These are phyloP conservation scores for Petaurus breviceps DNA, from an alignment of 2,113 vertebrate species.

Conservation along the genomic window DNA sequence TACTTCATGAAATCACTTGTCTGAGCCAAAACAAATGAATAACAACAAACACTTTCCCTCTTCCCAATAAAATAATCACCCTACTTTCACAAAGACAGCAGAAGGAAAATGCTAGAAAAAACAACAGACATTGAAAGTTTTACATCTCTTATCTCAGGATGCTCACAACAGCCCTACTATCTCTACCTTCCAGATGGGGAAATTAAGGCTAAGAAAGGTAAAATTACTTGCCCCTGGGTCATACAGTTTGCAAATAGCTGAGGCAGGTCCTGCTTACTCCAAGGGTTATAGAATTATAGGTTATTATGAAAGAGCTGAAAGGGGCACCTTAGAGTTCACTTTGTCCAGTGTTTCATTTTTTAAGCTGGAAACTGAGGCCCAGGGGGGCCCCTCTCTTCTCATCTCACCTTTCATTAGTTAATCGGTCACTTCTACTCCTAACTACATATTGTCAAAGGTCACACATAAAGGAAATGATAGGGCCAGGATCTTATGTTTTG, in stretches of 20 bases:
- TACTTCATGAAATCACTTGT: not conserved
- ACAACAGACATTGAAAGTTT: not conserved
- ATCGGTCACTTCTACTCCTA: no score
- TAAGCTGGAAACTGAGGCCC: no score
- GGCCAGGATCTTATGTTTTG: not conserved
- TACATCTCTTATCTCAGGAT: not conserved
- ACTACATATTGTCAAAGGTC: not conserved
- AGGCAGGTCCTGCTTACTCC: no score
- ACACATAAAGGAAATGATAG: not conserved
- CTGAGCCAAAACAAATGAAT: not conserved
- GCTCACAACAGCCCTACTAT: not conserved
- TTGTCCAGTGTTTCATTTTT: no score
- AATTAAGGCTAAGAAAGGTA: conserved; percentile 19
- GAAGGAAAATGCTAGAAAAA: not conserved
- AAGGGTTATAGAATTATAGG: no score
- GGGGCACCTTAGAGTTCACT: no score
- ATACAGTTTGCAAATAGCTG: not conserved
- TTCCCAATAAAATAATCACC: not conserved
- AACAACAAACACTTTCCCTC: not conserved
- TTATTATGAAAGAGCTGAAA: no score
- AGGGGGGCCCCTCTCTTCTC: no score
- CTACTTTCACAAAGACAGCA: not conserved
- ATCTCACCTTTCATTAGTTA: no score
- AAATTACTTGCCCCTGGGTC: not conserved
- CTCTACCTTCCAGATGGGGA: not conserved